These are phyloP conservation scores for Ophion ventricosus DNA, from an alignment of 2,888 invertebrate genomes.

Conservation along the genomic window DNA sequence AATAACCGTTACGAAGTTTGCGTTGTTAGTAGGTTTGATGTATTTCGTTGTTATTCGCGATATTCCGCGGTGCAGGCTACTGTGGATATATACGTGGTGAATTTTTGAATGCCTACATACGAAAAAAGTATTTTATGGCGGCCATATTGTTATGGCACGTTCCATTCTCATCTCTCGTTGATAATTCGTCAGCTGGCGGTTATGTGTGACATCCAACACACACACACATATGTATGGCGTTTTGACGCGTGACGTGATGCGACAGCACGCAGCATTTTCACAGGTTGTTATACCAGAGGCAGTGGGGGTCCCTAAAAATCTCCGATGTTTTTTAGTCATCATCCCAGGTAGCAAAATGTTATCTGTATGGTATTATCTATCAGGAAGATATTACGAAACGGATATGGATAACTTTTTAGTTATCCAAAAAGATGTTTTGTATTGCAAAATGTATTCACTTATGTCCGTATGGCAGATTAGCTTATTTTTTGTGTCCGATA, in stretches of 20 bases:
- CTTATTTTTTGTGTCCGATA: too few species aligned
- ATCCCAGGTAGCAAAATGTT: too few species aligned
- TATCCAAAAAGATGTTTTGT: too few species aligned
- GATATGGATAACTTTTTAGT: too few species aligned
- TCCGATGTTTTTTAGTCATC: not conserved
- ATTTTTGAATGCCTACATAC: not conserved
- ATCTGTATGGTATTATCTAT: too few species aligned
- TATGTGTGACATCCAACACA: not conserved
- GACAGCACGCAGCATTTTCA: not conserved
- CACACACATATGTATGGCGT: not conserved
- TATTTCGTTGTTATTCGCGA: not conserved
- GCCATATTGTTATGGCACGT: conserved; percentile 46
- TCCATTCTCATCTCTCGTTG: not conserved
- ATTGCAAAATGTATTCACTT: too few species aligned
- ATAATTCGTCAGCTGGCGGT: conserved; percentile 3
- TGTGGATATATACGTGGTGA: not conserved
- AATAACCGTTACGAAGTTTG: not conserved
- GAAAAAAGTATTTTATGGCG: conserved; percentile 18
- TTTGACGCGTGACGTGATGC: not conserved
- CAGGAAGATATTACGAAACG: too few species aligned
- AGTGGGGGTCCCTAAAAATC: too few species aligned
- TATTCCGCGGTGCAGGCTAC: not conserved
- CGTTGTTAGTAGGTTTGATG: not conserved
- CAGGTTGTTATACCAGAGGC: not conserved
- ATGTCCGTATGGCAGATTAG: too few species aligned